Conservation (phyloP, 2,797 vertebrate genomes). For the Chelonia mydas region DNA sequence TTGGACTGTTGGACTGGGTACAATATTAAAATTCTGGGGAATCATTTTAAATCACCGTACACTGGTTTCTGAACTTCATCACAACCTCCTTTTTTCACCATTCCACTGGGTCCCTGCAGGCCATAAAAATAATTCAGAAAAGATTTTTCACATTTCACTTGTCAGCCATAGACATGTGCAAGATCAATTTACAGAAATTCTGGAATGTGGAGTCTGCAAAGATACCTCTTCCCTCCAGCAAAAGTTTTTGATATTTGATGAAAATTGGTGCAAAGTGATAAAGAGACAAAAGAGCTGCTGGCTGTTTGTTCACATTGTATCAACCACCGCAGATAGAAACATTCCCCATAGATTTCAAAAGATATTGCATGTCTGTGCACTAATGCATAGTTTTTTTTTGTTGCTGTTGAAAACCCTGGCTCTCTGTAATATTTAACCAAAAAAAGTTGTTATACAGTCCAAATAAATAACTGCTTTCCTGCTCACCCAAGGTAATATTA, state of each 20-base stretch:
- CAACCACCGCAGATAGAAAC: conserved; percentile 70
- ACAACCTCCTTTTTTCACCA: conserved; percentile 33
- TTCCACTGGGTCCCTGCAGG: conserved; percentile 23
- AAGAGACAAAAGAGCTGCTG: conserved; percentile 68
- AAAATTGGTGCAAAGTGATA: conserved; percentile 71
- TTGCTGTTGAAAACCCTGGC: conserved; percentile 66
- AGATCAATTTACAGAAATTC: conserved; percentile 67
- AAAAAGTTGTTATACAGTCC: conserved; percentile 22
- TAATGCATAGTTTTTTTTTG: conserved; percentile 49
- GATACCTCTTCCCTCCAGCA: conserved; percentile 43
- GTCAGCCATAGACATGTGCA: conserved; percentile 49
- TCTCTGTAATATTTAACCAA: conserved; percentile 52
- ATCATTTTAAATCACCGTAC: conserved; percentile 34
- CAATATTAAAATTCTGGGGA: conserved; percentile 41
- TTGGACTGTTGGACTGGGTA: conserved; percentile 35
- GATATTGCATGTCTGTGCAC: conserved; percentile 51
- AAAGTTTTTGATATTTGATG: conserved; percentile 69
- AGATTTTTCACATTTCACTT: conserved; percentile 42
- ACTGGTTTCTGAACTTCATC: conserved; percentile 64
- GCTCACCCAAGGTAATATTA: conserved; percentile 26
- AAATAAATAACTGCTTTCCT: conserved; percentile 36
- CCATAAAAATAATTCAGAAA: conserved; percentile 54
- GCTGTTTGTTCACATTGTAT: conserved; percentile 57
- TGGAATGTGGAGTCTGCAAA: conserved; percentile 34
- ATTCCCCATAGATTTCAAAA: conserved; percentile 68